A percentile compares a stretch with the other conserved stretches of the same genome.
Evolutionary conservation across 2,797 vertebrate genomes (phyloP).

Genomic region (Sebastes oblongus): DNA sequence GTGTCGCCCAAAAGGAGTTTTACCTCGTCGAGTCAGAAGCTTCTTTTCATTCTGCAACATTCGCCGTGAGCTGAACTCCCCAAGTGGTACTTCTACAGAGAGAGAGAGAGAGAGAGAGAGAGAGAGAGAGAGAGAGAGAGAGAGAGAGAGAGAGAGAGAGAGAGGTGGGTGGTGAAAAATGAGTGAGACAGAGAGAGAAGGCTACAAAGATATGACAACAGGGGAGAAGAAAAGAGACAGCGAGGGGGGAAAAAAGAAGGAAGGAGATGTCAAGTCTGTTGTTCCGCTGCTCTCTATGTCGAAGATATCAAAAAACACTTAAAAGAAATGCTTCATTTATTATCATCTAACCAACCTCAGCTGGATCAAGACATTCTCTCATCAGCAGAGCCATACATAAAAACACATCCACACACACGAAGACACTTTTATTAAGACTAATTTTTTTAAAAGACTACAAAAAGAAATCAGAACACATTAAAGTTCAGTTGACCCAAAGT

Average conservation of each 20-base stretch:
- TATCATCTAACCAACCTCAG: constrained; percentile 3
- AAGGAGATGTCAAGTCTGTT: constrained; percentile 4
- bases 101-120: constrained; percentile 4
- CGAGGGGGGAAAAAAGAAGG: neutral
- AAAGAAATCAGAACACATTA: neutral
- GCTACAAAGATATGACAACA: constrained; percentile 31
- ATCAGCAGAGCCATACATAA: neutral
- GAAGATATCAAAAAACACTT: neutral
- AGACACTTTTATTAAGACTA: neutral
- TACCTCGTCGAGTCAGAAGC: constrained; percentile 40
- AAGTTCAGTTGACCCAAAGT: neutral
- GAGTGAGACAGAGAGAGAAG: constrained; percentile 20
- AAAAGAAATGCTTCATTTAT: constrained; percentile 2
- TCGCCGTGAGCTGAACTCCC: constrained; percentile 71
- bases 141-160: constrained; percentile 17
- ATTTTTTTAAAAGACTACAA: neutral
- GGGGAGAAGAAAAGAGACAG: constrained; percentile 10
- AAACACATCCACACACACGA: neutral
- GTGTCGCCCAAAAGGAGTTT: constrained; percentile 39
- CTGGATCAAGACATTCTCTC: neutral
- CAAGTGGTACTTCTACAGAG: constrained; percentile 52
- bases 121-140: constrained; percentile 24
- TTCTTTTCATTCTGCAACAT: constrained; percentile 47
- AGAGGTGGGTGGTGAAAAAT: constrained; percentile 29
- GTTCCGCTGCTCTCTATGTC: neutral